Evolutionary conservation across 2,113 vertebrate genomes (phyloP), one percentile per base, ranked within the genome.

Genomic region (Strix aluco): DNA sequence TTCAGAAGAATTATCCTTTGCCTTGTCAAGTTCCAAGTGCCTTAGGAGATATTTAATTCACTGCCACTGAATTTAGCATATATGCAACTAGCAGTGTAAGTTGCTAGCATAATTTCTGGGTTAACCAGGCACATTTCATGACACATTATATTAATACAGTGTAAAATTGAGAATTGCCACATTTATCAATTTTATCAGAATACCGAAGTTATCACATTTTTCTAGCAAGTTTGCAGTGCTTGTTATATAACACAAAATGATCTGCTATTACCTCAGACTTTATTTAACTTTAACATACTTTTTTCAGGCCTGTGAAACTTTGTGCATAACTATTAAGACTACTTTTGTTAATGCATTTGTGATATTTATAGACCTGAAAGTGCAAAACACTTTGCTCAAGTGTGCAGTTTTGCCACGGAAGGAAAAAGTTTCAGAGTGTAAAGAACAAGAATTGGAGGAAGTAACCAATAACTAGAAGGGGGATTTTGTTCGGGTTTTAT

Each of bases 1-100:
- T 95, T 80, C 94, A 93, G 27, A 94, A 94, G 89, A 95, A 97
- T 94, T 95, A 82, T 88, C 69, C 83, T 85, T 94, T 93, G 89
- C 92, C 88, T 95, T 95, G 96, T 91, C 84, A 91, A 78, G 29
- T 79, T 96, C 80, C 27, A 44, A 95, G 86, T 58, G 96, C 91
- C 92, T 94, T 67, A 80, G 94, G 95, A 91, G 72, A 67, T 75
- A 40, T 51, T 97, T 92, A 95, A 96, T 94, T 94, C 94, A 58
- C 94, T 95, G 94, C 93, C 86, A 84, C 75, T 3, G 61, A 94
- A 87, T 94, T 95, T 57, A 86, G 75, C 54, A 82, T 74, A 75
- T 73, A 88, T 40, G 49, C 86, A 90, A 54, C 86, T 71, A 92
- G 51, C 71, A 85, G 72, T 61, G 58, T 44, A 46, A 61, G 66